A percentile compares a stretch with the other conserved stretches of the same genome.
Evolutionary conservation across 2,797 vertebrate genomes (phyloP).

Genomic region (Tapirus indicus): DNA sequence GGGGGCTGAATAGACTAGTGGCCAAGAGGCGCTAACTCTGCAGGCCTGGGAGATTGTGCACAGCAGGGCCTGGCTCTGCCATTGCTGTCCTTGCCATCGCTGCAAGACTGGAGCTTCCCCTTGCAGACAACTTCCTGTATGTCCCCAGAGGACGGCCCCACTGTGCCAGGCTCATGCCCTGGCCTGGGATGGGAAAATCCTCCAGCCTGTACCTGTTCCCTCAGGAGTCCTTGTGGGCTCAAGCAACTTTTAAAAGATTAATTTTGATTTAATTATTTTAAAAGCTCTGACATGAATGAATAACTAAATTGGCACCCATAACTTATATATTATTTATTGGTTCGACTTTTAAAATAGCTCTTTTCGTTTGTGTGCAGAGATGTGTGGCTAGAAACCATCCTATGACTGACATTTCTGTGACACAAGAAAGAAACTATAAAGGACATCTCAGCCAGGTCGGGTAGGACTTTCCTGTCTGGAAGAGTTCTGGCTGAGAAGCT

Average conservation of each 20-base stretch:
- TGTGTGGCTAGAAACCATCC: constrained; percentile 12
- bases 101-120: not conserved
- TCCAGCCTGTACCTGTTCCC: not conserved
- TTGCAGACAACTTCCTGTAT: not conserved
- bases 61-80: not conserved
- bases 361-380: constrained; percentile 61
- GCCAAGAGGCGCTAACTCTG: not conserved
- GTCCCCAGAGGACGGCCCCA: not conserved
- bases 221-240: constrained; percentile 38
- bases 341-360: constrained; percentile 70
- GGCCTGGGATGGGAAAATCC: constrained; percentile 6
- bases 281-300: constrained; percentile 70
- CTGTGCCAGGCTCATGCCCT: not conserved
- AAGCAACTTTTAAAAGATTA: constrained; percentile 64
- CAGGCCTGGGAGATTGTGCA: not conserved
- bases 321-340: constrained; percentile 74
- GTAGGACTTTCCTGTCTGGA: not conserved
- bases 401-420: constrained; percentile 64
- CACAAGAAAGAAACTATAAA: not conserved
- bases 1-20: not conserved
- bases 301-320: constrained; percentile 69
- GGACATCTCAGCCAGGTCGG: not conserved
- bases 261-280: constrained; percentile 72
- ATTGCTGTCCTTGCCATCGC: not conserved
- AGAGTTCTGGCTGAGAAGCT: not conserved